A percentile compares a stretch with the other conserved stretches of the same genome.
These are phyloP conservation scores for Byasa hedistus DNA, from an alignment of 2,888 invertebrate genomes.

Conservation along the genomic window DNA sequence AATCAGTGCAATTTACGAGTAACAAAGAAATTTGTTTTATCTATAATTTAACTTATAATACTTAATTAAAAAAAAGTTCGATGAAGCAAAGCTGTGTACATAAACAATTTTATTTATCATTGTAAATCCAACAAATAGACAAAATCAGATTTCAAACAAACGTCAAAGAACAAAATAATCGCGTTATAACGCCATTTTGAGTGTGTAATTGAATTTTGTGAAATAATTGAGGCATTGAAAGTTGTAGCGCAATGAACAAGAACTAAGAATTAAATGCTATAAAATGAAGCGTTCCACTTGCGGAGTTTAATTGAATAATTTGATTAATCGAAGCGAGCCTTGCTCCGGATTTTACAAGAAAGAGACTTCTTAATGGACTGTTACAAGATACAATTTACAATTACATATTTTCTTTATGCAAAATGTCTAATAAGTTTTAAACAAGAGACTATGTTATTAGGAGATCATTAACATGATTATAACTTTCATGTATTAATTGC, in stretches of 20 bases:
- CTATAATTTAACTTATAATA: too few relatives aligned
- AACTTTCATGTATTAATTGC: too few relatives aligned
- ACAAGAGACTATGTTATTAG: too few relatives aligned
- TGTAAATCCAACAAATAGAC: too few relatives aligned
- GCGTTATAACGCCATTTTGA: background rate
- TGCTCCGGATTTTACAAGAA: constrained; percentile 17
- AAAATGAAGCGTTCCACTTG: constrained; percentile 17
- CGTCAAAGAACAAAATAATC: constrained; percentile 2
- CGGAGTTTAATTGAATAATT: constrained; percentile 31
- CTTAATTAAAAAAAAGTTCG: too few relatives aligned
- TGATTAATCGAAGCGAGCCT: constrained; percentile 30
- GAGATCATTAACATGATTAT: too few relatives aligned
- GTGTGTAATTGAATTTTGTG: constrained; percentile 9
- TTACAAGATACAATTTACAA: constrained; percentile 47
- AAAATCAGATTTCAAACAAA: background rate
- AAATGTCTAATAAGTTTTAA: too few relatives aligned
- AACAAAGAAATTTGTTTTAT: too few relatives aligned
- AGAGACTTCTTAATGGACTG: constrained; percentile 42
- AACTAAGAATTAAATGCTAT: constrained; percentile 17
- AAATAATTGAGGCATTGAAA: constrained; percentile 11
- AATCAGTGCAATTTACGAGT: too few relatives aligned
- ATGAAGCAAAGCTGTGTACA: too few relatives aligned
- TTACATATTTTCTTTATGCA: constrained; percentile 32
- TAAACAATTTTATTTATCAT: too few relatives aligned
- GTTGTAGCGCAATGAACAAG: constrained; percentile 15